A percentile compares a stretch with the other conserved stretches of the same genome.
These are phyloP conservation scores for Epiblema foenella DNA, from an alignment of 2,888 invertebrate species.

Conservation along the genomic window DNA sequence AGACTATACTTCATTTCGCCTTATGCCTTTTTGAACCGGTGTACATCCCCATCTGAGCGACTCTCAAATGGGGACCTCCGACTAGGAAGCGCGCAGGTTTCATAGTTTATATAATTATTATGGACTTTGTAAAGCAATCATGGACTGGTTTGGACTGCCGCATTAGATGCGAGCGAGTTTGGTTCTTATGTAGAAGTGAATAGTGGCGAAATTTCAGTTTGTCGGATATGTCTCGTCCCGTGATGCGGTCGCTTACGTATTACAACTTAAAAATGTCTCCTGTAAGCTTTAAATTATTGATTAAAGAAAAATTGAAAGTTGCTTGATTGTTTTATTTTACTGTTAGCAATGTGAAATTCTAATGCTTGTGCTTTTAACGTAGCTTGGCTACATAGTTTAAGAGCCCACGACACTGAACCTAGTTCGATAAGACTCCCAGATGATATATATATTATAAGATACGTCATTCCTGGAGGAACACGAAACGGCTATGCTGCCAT, in stretches of 20 bases:
- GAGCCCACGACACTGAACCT: too few species aligned
- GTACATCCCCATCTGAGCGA: constrained; percentile 15
- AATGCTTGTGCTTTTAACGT: too few species aligned
- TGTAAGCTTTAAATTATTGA: constrained; percentile 85
- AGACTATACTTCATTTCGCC: constrained; percentile 44
- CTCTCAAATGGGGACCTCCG: constrained; percentile 5
- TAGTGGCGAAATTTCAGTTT: constrained; percentile 69
- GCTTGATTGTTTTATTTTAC: constrained; percentile 62
- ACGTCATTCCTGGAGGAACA: too few species aligned
- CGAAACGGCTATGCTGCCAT: too few species aligned
- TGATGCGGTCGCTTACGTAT: constrained; percentile 56
- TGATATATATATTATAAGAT: too few species aligned
- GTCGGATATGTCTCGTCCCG: constrained; percentile 47
- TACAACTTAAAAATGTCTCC: constrained; percentile 73
- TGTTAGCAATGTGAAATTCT: background rate
- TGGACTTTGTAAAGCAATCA: constrained; percentile 44
- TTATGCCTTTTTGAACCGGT: constrained; percentile 39
- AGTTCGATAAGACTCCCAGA: too few species aligned
- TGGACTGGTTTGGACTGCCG: constrained; percentile 33
- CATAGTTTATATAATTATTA: constrained; percentile 23
- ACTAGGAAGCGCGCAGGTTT: constrained; percentile 30
- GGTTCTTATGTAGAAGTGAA: constrained; percentile 56
- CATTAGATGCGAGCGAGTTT: constrained; percentile 49
- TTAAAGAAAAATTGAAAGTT: constrained; percentile 82
- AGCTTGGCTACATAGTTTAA: too few species aligned